A percentile compares a stretch with the other conserved stretches of the same genome.
phyloP scores from a whole-genome alignment of 2,113 vertebrate species.

The Ariopsis seemanni region DNA sequence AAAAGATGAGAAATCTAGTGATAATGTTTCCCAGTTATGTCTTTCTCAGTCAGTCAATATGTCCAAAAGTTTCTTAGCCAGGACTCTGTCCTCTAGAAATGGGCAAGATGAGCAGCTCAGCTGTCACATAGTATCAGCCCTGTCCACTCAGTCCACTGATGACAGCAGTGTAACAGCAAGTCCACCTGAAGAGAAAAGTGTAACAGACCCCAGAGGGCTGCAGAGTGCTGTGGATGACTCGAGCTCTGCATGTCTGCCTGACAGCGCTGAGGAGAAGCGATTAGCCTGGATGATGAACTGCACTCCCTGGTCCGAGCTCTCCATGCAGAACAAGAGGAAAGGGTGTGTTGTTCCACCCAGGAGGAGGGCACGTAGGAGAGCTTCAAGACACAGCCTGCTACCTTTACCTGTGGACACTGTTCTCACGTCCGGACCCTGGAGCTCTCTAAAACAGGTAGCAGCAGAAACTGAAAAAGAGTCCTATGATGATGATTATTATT shows the following conservation, averaged over 20 bases:
- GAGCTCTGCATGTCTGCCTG: conserved; percentile 56
- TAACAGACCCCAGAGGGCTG: not conserved
- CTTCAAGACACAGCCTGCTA: conserved; percentile 59
- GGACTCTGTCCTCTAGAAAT: not conserved
- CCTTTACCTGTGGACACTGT: conserved; percentile 73
- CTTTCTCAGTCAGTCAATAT: not conserved
- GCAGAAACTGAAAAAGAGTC: not conserved
- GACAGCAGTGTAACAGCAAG: not conserved
- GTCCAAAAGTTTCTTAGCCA: not conserved
- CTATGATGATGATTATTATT: not conserved
- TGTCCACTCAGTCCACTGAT: not conserved
- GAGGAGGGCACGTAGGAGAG: conserved; percentile 62
- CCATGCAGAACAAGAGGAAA: conserved; percentile 73
- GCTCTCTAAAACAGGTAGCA: conserved; percentile 80
- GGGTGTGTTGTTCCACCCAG: conserved; percentile 40
- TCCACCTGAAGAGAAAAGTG: not conserved
- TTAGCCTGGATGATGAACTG: conserved; percentile 81
- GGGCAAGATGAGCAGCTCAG: not conserved
- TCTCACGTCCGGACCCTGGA: conserved; percentile 72
- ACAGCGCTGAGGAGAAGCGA: conserved; percentile 77
- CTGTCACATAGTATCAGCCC: not conserved
- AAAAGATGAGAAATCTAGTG: not conserved
- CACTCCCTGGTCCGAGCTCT: conserved; percentile 79
- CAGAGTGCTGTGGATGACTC: not conserved
- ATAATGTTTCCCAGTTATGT: conserved; percentile 9